A percentile compares a stretch with the other conserved stretches of the same genome.
Evolutionary conservation across 2,113 vertebrate species (phyloP).

Genomic region (Notiomystis cincta): DNA sequence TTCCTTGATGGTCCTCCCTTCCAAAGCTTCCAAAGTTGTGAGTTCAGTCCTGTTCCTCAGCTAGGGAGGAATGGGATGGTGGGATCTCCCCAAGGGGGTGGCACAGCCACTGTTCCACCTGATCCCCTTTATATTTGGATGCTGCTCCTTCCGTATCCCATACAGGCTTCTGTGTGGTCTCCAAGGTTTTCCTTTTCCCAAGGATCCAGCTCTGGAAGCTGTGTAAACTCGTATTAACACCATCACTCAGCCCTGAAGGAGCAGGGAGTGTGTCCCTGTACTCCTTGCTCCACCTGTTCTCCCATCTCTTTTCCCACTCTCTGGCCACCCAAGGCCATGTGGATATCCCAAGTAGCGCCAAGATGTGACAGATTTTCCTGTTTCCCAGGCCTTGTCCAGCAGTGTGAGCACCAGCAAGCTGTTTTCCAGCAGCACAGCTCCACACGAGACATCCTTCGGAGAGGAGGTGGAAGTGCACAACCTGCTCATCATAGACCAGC

Average conservation of each 20-base stretch:
- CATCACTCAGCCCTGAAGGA: neutral
- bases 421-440: slow-evolving; percentile 96
- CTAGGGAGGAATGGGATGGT: neutral
- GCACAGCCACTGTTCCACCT: neutral
- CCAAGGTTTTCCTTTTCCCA: neutral
- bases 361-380: neutral
- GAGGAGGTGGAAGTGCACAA: slow-evolving; percentile 98
- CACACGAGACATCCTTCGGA: slow-evolving; percentile 94
- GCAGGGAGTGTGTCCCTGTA: neutral
- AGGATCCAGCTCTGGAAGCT: neutral
- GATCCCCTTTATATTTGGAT: neutral
- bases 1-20: neutral
- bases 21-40: neutral
- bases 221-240: neutral
- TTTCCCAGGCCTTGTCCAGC: slow-evolving; percentile 88
- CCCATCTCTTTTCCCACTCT: neutral
- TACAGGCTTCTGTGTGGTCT: neutral
- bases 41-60: neutral
- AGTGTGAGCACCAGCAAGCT: slow-evolving; percentile 98
- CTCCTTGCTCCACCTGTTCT: neutral
- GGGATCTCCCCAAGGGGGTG: rapidly evolving
- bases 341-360: rapidly evolving
- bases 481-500: slow-evolving; percentile 96
- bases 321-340: rapidly evolving
- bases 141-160: neutral